Percentiles rank a stretch among this genome's conserved stretches.
phyloP scores from a whole-genome alignment of 2,797 vertebrate species.

The Enteromius mattozi region DNA sequence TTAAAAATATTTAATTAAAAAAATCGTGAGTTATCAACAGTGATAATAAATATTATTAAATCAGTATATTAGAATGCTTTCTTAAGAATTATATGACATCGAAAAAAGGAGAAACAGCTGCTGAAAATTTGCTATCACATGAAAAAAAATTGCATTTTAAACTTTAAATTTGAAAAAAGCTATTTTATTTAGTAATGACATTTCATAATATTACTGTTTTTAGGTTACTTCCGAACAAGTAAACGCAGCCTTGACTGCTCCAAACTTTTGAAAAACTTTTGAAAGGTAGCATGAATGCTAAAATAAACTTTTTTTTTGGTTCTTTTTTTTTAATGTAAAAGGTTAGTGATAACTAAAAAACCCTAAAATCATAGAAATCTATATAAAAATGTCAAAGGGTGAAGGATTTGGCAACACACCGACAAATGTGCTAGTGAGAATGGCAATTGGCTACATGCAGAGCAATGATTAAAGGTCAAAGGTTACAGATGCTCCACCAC shows the following conservation, averaged over 20 bases:
- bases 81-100: not conserved
- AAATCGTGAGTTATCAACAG: not conserved
- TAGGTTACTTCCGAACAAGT: not conserved
- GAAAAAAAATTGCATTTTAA: not conserved
- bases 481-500: conserved; percentile 58
- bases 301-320: not conserved
- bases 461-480: conserved; percentile 52
- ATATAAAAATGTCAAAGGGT: not conserved
- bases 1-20: not conserved
- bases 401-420: not conserved
- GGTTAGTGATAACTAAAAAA: not conserved
- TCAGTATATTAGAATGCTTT: not conserved
- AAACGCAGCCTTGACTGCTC: not conserved
- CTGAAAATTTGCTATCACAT: not conserved
- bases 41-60: not conserved
- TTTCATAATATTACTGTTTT: not conserved
- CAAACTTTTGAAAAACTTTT: not conserved
- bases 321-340: not conserved
- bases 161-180: not conserved
- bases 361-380: not conserved
- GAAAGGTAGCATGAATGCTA: not conserved
- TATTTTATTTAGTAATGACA: not conserved
- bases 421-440: not conserved
- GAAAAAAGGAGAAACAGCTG: not conserved
- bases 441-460: not conserved